Percentiles rank a stretch among this genome's conserved stretches.
Conservation (phyloP, 2,888 invertebrate genomes). For the Criorhina ranunculi region DNA sequence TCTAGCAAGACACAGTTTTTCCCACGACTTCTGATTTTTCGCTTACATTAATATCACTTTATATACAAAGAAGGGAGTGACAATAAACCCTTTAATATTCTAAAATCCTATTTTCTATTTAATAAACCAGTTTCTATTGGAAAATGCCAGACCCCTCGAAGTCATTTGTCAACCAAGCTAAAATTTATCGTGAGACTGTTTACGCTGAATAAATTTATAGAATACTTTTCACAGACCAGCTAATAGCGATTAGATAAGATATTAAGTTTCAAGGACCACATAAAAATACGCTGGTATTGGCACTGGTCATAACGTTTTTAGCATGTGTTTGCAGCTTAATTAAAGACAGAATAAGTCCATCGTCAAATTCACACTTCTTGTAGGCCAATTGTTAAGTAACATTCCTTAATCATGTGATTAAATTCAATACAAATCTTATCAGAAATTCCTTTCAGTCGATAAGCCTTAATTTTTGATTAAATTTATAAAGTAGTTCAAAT, state of each 20-base stretch:
- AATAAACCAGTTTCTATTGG: too few species aligned
- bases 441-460: constrained; percentile 21
- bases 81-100: too few species aligned
- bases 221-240: not conserved
- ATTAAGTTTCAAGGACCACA: not conserved
- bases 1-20: too few species aligned
- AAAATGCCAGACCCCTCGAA: too few species aligned
- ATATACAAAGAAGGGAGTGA: too few species aligned
- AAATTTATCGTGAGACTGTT: too few species aligned
- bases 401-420: not conserved
- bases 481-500: not conserved
- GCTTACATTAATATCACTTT: too few species aligned
- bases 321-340: constrained; percentile 4
- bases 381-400: too few species aligned
- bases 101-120: too few species aligned
- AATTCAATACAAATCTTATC: not conserved
- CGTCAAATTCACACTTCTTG: not conserved
- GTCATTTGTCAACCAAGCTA: too few species aligned
- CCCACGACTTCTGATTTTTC: too few species aligned
- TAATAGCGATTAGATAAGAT: not conserved
- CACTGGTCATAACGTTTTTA: too few species aligned
- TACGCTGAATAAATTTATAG: not conserved
- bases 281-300: not conserved
- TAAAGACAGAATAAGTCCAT: not conserved
- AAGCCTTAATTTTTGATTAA: constrained; percentile 5